Evolutionary conservation across 2,888 invertebrate genomes (phyloP).

Genomic region (Drosophila incognita): DNA sequence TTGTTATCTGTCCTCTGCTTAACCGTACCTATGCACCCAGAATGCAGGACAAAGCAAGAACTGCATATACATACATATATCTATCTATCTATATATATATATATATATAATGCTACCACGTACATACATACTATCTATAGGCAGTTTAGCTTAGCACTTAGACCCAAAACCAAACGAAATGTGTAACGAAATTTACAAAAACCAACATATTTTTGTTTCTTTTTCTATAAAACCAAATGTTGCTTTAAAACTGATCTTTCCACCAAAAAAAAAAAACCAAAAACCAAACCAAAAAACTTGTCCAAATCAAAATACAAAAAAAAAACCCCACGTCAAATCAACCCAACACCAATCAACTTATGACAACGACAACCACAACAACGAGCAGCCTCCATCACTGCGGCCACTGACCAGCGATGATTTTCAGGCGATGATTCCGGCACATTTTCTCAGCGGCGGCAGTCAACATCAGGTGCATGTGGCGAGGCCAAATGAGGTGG

Average conservation of each 20-base stretch:
- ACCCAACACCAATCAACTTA: conserved; percentile 24
- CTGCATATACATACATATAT: conserved; percentile 40
- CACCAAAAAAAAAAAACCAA: conserved; percentile 24
- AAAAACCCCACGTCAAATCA: conserved; percentile 20
- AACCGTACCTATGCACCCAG: conserved; percentile 33
- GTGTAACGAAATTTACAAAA: conserved; percentile 74
- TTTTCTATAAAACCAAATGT: conserved; percentile 70
- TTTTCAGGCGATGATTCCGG: conserved; percentile 97
- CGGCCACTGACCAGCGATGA: conserved; percentile 96
- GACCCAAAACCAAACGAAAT: conserved; percentile 48
- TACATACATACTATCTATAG: conserved; percentile 43
- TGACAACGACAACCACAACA: conserved; percentile 3
- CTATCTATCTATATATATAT: conserved; percentile 11
- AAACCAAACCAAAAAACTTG: conserved; percentile 35
- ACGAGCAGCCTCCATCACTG: conserved; percentile 85
- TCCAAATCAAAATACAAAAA: conserved; percentile 40
- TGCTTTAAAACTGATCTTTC: conserved; percentile 62
- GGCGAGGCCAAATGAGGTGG: conserved; percentile 84
- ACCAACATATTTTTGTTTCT: conserved; percentile 80
- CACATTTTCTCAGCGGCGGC: conserved; percentile 95
- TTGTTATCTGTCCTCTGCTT: conserved; percentile 47
- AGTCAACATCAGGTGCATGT: conserved; percentile 87
- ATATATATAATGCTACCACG: conserved; percentile 10
- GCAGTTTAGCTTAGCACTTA: conserved; percentile 64
- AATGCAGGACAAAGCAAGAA: conserved; percentile 16